Percentiles rank a stretch among this genome's conserved stretches.
Evolutionary conservation across 2,888 invertebrate species (phyloP).

Genomic region (Lissocephala sabroskyi): DNA sequence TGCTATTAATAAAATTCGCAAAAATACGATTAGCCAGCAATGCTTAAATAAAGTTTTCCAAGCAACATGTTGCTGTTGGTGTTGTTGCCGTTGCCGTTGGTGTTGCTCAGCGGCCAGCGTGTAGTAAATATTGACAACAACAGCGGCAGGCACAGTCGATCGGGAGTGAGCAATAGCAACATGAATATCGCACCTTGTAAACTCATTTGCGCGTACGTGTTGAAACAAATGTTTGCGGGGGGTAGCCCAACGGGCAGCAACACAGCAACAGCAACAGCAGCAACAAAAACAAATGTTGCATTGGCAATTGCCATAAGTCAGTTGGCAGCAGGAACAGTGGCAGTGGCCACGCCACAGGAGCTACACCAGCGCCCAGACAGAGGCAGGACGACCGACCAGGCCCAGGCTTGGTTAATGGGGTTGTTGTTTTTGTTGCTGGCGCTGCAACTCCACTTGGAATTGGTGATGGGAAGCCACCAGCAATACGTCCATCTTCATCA

Average conservation of each 20-base stretch:
- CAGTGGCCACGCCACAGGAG: conserved; percentile 57
- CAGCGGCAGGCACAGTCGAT: conserved; percentile 32
- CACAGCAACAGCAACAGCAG: conserved; percentile 23
- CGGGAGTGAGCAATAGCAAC: conserved; percentile 31
- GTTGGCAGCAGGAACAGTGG: conserved; percentile 16
- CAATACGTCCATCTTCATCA: conserved; percentile 69
- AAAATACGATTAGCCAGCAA: conserved; percentile 53
- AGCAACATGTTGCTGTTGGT: conserved; percentile 10
- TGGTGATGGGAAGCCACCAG: conserved; percentile 61
- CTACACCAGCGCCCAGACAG: neutral
- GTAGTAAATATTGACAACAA: conserved; percentile 56
- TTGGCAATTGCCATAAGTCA: conserved; percentile 65
- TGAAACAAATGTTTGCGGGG: conserved; percentile 71
- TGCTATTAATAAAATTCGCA: conserved; percentile 55
- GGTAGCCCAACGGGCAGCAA: conserved; percentile 25
- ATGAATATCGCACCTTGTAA: conserved; percentile 70
- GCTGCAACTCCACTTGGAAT: conserved; percentile 13
- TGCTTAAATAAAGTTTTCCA: conserved; percentile 27
- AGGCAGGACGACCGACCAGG: too few species aligned
- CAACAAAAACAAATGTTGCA: conserved; percentile 66
- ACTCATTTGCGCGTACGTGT: conserved; percentile 72
- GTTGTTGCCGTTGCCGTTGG: conserved; percentile 41
- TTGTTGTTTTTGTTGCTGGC: conserved; percentile 38
- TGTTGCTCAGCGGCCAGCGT: conserved; percentile 21
- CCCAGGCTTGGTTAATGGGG: conserved; percentile 47